These are phyloP conservation scores for Drosophila bifasciata DNA, from an alignment of 1,140 invertebrate genomes.

Conservation along the genomic window DNA sequence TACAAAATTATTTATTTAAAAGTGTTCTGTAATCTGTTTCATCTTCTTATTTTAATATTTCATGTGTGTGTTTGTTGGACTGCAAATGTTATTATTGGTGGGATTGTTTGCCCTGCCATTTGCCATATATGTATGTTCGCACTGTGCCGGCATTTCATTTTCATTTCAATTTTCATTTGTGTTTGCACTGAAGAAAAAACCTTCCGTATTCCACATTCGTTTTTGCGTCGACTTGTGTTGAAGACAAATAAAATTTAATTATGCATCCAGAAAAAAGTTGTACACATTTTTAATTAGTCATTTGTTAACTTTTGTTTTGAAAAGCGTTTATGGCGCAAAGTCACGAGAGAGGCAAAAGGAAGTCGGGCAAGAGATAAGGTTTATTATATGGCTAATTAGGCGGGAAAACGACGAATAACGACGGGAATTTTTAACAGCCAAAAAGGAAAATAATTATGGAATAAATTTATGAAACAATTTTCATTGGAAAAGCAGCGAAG, in stretches of 20 bases:
- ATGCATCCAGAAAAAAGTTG: constrained; percentile 44
- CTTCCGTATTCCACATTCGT: neutral
- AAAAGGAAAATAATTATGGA: neutral
- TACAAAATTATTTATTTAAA: too few species aligned
- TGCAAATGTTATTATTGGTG: constrained; percentile 8
- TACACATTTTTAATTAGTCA: constrained; percentile 68
- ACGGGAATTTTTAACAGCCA: neutral
- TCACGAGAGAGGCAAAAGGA: neutral
- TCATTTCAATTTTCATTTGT: constrained; percentile 20
- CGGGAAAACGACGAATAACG: too few species aligned
- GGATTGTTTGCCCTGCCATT: constrained; percentile 32
- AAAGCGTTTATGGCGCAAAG: constrained; percentile 13
- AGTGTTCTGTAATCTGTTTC: too few species aligned
- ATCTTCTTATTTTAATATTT: neutral
- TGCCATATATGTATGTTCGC: constrained; percentile 16
- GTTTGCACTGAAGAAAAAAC: neutral
- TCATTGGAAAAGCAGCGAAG: too few species aligned
- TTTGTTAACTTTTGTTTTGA: constrained; percentile 51
- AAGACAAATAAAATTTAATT: constrained; percentile 63
- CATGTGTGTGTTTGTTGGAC: too few species aligned
- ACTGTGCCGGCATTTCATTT: constrained; percentile 22
- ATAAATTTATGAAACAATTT: neutral
- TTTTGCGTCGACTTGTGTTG: constrained; percentile 20
- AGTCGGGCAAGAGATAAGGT: constrained; percentile 20
- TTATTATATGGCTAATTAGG: constrained; percentile 30